Base-by-base conservation (phyloP, 2,888 invertebrate species). In the Amphiduros pacificus region DNA sequence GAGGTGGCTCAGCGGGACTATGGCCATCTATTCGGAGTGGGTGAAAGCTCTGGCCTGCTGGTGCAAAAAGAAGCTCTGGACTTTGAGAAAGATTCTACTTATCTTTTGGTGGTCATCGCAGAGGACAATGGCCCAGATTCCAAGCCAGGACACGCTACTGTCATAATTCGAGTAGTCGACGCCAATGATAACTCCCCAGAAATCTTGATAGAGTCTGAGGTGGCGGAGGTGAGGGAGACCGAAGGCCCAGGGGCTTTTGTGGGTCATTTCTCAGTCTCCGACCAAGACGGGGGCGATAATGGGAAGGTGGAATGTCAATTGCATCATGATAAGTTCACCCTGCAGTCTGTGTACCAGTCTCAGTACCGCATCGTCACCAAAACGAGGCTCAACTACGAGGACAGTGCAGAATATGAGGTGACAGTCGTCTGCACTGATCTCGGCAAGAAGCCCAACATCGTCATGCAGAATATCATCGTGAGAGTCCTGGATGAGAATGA, bases 161-260 rank as follows among this genome's bases (percentile, higher is more conserved):
- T 65, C 26, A 60, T 65, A 6, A 55, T 65, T 11, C 9, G 54
- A 29, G 54, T 65, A 14, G 31, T 60, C 2, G 65, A 65, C 32
- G 62, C 49, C 22, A 65, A 65, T 36, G 65, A 65, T 48, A 65
- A 65, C 55, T 9, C 59, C 5, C 65, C 65, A 3, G 55, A 50
- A 2, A 53, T 65, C 9, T 40, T 26, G 14, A 44, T 60, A 6
- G 20, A 41, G 1, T 6, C 22, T 6, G 58, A 50, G 24, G 58
- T 24, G 26, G 26, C 62, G 1, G 44, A 53, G 26, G 40, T 62
- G 5, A 27, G 32, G 2, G 65, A 65, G 40, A 55, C 62, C 24
- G 32, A 29, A 17, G 40, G 48, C 1, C 26, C 36, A 11, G 65
- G 56, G 17, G 22, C 60, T 20, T 27, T 48, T 29, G 40, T 65